These are phyloP conservation scores for Lepidurus packardi DNA, from an alignment of 1,140 invertebrate species.

Conservation along the genomic window DNA sequence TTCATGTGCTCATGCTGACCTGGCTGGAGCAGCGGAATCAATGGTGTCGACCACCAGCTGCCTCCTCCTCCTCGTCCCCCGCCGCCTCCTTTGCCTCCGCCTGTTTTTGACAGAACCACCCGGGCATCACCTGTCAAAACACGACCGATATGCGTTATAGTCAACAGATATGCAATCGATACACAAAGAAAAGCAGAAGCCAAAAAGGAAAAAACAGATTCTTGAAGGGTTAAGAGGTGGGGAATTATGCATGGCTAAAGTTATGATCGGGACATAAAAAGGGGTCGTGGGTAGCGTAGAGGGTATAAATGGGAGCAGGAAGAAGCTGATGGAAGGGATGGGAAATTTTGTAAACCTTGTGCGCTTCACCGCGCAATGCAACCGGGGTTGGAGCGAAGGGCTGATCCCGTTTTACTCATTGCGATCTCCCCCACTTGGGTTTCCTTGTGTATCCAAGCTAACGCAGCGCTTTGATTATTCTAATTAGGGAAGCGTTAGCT, in stretches of 20 bases:
- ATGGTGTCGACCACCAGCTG: too few relatives aligned
- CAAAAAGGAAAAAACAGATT: not conserved
- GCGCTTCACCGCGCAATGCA: not conserved
- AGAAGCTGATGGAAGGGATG: not conserved
- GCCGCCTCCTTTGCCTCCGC: not conserved
- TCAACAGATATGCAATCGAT: not conserved
- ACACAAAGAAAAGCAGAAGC: not conserved
- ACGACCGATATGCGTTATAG: not conserved
- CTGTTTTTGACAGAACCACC: not conserved
- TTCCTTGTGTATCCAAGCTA: not conserved
- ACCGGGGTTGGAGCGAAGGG: not conserved
- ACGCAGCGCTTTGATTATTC: not conserved
- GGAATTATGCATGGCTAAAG: not conserved
- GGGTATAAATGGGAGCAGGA: not conserved
- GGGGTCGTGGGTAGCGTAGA: not conserved
- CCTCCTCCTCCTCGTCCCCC: not conserved
- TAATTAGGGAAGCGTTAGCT: not conserved
- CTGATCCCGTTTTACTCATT: not conserved
- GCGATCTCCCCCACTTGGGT: not conserved
- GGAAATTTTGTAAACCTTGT: not conserved
- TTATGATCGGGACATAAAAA: not conserved
- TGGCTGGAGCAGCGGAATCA: not conserved
- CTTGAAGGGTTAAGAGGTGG: slow-evolving; percentile 13
- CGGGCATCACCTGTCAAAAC: slow-evolving; percentile 1
- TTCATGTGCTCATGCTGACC: slow-evolving; percentile 5